Evolutionary conservation across 1,140 invertebrate species (phyloP), one percentile per base, ranked within the genome.

Genomic region (Palaemon carinicauda): DNA sequence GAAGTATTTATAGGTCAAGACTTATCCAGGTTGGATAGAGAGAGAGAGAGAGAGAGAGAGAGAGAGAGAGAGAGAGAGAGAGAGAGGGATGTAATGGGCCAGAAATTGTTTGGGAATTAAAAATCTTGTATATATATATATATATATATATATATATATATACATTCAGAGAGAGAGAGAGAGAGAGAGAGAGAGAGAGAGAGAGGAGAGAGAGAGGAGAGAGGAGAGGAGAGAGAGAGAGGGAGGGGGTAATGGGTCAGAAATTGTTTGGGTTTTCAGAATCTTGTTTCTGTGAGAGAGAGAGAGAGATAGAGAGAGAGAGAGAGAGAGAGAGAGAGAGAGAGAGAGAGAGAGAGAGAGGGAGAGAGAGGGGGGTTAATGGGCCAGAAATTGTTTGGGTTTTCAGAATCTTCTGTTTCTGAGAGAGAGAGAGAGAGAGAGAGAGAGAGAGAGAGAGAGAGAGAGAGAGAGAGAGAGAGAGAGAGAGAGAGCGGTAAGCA

Each of bases 291-390:
- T n/a, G n/a, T n/a, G n/a, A n/a, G n/a, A n/a, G n/a, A n/a, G n/a
- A n/a, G n/a, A n/a, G n/a, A n/a, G n/a, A n/a, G 7, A 27, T 65
- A 27, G 7, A 9, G 2, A n/a, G 56, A 0, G 2, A 9, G 5
- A 9, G 56, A 9, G 56, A 7, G 56, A 9, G 9, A 21, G 5
- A 65, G 56, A 65, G 56, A 65, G 69, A 73, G 69, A 73, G 69
- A 73, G 69, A 73, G 69, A 73, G 69, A 73, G 69, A 73, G 69
- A 73, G 69, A 73, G 69, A 73, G 69, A 73, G 69, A 73, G 69
- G 27, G 69, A 73, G 69, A 73, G 69, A 73, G 69, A 73, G 69
- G 29, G 21, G 27, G 27, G n/a, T n/a, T 27, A 27, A 69, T 27
- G 65, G 14, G 27, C 5, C 0, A 69, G 24, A 29, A 29, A 69